These are phyloP conservation scores for Apotomis turbidana DNA, from an alignment of 2,888 invertebrate species.

Conservation along the genomic window DNA sequence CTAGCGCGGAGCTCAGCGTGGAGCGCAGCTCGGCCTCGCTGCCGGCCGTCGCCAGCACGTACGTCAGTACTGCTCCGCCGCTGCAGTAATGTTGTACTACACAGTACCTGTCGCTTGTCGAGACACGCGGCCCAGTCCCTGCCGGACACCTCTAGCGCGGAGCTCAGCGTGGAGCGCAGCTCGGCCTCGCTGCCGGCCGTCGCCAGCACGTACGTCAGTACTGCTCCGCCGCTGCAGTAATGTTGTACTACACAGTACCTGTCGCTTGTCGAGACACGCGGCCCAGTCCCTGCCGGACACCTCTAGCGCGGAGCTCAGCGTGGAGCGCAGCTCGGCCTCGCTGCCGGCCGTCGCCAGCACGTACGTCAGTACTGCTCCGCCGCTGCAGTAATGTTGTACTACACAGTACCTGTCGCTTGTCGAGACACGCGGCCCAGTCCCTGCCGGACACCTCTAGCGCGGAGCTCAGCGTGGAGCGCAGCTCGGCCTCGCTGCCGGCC, in stretches of 20 bases:
- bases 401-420: conserved; percentile 86
- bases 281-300: conserved; percentile 86
- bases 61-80: conserved; percentile 80
- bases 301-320: conserved; percentile 86
- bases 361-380: conserved; percentile 74
- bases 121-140: conserved; percentile 88
- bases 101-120: conserved; percentile 87
- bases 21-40: conserved; percentile 86
- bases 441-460: conserved; percentile 83
- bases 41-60: conserved; percentile 85
- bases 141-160: conserved; percentile 83
- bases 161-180: conserved; percentile 85
- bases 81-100: conserved; percentile 50
- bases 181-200: conserved; percentile 86
- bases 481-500: conserved; percentile 85
- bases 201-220: conserved; percentile 85
- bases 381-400: conserved; percentile 40
- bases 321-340: conserved; percentile 85
- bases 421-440: conserved; percentile 89
- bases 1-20: conserved; percentile 85
- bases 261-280: conserved; percentile 89
- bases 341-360: conserved; percentile 86
- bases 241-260: conserved; percentile 73
- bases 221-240: conserved; percentile 64
- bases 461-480: conserved; percentile 85